Evolutionary conservation across 2,888 invertebrate species (phyloP), one percentile per base, ranked within the genome.

Genomic region (Piscicola geometra): DNA sequence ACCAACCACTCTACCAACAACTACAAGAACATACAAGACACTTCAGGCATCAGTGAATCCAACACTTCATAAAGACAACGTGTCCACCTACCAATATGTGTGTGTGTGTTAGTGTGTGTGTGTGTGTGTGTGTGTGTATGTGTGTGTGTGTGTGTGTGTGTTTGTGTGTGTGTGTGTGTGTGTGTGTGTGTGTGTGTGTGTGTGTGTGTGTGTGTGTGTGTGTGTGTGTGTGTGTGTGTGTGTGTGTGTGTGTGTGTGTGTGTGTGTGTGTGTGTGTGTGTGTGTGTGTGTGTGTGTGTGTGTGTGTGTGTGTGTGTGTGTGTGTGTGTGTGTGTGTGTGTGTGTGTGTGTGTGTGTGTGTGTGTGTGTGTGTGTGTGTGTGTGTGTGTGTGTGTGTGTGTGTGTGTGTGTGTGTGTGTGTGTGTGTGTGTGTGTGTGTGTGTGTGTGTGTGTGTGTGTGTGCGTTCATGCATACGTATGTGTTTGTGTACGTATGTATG

Each of bases 351-450:
- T 64, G n/a, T 30, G 25, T 64, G 30, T 28, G n/a, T 28, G 64
- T n/a, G 25, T 12, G 64, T 50, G 56, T 71, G 41, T 33, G 71
- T 52, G 71, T 71, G 36, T 33, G 30, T 18, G 33, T 47, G 9
- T 70, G 56, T 69, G 33, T 75, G 1, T 69, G 28, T 70, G 52
- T 68, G 25, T 56, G 50, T 47, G 30, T 67, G 36, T 70, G 60
- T 69, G 18, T 47, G 64, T 64, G 64, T 64, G 64, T 64, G 25
- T 56, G 50, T 47, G 30, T 67, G 36, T 70, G 60, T 69, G 18
- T 47, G 64, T 64, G 64, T 64, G 64, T 64, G 64, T 64, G 64
- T 30, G 30, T 64, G 64, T 30, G 30, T 5, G 64, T 64, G 64
- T 64, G 30, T 64, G 64, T 64, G 64, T 64, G n/a, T 64, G 5